Percentiles rank a stretch among this genome's conserved stretches.
These are phyloP conservation scores for Oncorhynchus clarkii DNA, from an alignment of 2,113 vertebrate genomes.

Conservation along the genomic window DNA sequence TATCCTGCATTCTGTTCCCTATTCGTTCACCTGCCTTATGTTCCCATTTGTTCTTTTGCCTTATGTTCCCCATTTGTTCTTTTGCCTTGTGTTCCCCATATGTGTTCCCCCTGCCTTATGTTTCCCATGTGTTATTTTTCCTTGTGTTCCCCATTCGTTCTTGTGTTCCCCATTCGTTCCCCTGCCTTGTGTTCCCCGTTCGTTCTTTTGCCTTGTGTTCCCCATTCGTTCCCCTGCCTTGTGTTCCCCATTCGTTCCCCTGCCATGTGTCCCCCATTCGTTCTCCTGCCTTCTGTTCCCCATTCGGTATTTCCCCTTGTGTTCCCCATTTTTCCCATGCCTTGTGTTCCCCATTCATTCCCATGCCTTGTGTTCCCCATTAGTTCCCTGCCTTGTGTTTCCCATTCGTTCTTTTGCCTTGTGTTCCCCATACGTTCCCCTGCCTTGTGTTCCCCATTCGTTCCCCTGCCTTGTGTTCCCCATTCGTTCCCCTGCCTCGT, in stretches of 20 bases:
- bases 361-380: slow-evolving; percentile 54
- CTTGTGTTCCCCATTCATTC: slow-evolving; percentile 47
- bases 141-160: too few species aligned
- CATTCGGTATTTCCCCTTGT: not conserved
- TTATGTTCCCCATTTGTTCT: too few species aligned
- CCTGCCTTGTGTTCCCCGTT: slow-evolving; percentile 52
- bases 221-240: slow-evolving; percentile 65
- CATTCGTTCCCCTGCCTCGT: rapidly evolving
- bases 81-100: too few species aligned
- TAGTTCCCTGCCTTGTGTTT: not conserved
- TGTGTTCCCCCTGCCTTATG: too few species aligned
- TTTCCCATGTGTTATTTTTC: rapidly evolving
- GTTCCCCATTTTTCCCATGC: not conserved
- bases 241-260: not conserved
- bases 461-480: too few species aligned
- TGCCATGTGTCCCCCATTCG: slow-evolving; percentile 27
- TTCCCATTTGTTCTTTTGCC: not conserved
- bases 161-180: slow-evolving; percentile 52
- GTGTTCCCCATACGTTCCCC: too few species aligned
- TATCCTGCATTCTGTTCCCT: slow-evolving; percentile 20
- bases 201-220: slow-evolving; percentile 22
- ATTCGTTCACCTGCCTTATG: slow-evolving; percentile 63
- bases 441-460: too few species aligned
- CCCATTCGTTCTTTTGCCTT: too few species aligned
- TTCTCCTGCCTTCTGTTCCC: slow-evolving; percentile 64